Base-by-base conservation (phyloP, 2,113 vertebrate species). In the Hypanus sabinus region DNA sequence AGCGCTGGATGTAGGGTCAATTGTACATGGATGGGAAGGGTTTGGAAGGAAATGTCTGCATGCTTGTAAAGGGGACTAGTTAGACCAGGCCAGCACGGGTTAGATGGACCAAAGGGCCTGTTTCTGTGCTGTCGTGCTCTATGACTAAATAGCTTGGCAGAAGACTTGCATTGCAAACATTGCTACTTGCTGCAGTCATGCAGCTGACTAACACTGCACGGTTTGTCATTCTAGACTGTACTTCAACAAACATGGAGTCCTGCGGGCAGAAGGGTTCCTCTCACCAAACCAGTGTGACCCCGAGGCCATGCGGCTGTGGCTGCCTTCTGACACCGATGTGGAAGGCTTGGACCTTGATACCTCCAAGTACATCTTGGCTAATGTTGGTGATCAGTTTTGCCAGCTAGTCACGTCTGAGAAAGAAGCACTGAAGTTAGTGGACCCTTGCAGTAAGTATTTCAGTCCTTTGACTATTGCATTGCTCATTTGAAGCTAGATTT, bases 301-400 rank as follows among this genome's bases (percentile, higher is more conserved):
- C 38, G 97, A 97, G 94, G 97, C 97, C 30, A 97, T 97, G 77
- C 96, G 96, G 91, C 93, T 97, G 91, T 97, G 97, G 97, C 95
- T 97, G 0, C 97, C 97, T 94, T 93, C 97, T 46, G 94, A 96
- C 79, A 97, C 94, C 95, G 97, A 96, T 0, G 96, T 97, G 33
- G 95, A 97, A 93, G 97, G 96, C 5, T 96, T 96, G 0, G 97
- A 97, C 94, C 95, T 97, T 2, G 97, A 97, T 95, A 97, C 97
- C 16, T 97, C 97, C 0, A 97, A 97, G 57, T 97, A 97, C 30
- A 97, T 97, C 85, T 95, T 97, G 0, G 97, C 97, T 95, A 97
- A 97, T 95, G 97, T 97, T 62, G 97, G 97, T 95, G 97, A 97
- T 94, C 97, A 97, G 95, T 97, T 97, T 94, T 97, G 97, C 95